Evolutionary conservation across 2,797 vertebrate species (phyloP), one percentile per base, ranked within the genome.

Genomic region (Eulemur rubriventer): DNA sequence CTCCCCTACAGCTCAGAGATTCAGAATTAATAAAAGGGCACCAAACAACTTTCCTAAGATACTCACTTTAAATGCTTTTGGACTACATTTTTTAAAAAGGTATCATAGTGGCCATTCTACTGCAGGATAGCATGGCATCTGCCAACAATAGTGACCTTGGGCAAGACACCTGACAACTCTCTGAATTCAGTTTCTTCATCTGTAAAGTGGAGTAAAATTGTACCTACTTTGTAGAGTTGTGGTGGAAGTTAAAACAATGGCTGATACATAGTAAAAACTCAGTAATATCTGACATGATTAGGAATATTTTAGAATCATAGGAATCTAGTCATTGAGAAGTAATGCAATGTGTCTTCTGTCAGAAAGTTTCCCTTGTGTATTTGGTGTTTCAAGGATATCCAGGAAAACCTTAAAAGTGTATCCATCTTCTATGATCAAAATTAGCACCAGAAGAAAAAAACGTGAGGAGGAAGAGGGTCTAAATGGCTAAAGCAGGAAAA

Each of bases 351-450:
- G 30, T 18, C 59, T 59, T 80, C 61, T 48, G 57, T 94, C 50
- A 92, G 73, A 96, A 96, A 88, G 46, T 22, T 70, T 92, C 35
- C 72, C 43, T 63, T 38, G 12, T 26, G 11, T 48, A 38, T 75
- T 52, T 88, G 28, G n/a, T 50, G 46, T 85, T 96, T 90, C 85
- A 88, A 80, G 57, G 43, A 87, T 20, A 87, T 22, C 7, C 67
- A 57, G 30, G 73, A 83, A 95, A 95, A 94, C 50, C 57, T 89
- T 81, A 33, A 91, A 93, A 96, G 81, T 38, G 14, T 63, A 69
- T 41, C 50, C 28, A 28, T 80, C 22, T 76, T 81, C 43, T 86
- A n/a, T n/a, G 73, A 33, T 30, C 41, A 76, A 91, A 93, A 81
- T 1, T 83, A 52, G 30, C 48, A 91, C 33, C 69, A n/a, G 76